A percentile compares a stretch with the other conserved stretches of the same genome.
These are phyloP conservation scores for Listrodromus nycthemerus DNA, from an alignment of 2,888 invertebrate genomes.

Conservation along the genomic window DNA sequence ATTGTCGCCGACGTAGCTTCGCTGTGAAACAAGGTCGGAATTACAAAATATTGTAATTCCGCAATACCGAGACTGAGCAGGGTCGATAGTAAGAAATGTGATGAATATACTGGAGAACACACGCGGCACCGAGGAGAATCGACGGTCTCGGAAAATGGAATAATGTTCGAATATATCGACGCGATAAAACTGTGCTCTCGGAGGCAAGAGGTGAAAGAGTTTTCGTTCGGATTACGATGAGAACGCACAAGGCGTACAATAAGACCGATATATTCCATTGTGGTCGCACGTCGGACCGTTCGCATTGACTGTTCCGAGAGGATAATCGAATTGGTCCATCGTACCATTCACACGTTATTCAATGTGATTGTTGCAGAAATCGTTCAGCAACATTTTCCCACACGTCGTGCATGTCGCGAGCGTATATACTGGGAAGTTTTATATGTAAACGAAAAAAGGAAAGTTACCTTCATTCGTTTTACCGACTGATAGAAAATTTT, in stretches of 20 bases:
- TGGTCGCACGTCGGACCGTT: conserved; percentile 11
- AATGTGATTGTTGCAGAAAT: conserved; percentile 5
- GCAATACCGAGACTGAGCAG: neutral
- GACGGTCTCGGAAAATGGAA: neutral
- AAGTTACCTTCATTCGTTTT: neutral
- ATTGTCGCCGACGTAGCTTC: neutral
- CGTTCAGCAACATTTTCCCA: neutral
- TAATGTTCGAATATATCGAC: conserved; percentile 2
- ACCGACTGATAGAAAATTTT: neutral
- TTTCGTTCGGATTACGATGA: conserved; percentile 17
- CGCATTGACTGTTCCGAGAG: conserved; percentile 4
- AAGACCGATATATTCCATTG: conserved; percentile 11
- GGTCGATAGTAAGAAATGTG: neutral
- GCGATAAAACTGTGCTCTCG: neutral
- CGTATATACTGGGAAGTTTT: neutral
- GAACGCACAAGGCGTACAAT: neutral
- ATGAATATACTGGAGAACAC: neutral
- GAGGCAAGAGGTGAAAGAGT: neutral
- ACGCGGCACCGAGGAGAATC: neutral
- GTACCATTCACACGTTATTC: conserved; percentile 15
- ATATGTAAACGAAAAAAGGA: neutral
- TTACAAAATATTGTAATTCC: neutral
- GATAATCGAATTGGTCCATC: conserved; percentile 31
- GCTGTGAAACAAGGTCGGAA: neutral
- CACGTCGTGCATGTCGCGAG: conserved; percentile 5